phyloP scores from a whole-genome alignment of 2,113 vertebrate species.

The Candoia aspera region DNA sequence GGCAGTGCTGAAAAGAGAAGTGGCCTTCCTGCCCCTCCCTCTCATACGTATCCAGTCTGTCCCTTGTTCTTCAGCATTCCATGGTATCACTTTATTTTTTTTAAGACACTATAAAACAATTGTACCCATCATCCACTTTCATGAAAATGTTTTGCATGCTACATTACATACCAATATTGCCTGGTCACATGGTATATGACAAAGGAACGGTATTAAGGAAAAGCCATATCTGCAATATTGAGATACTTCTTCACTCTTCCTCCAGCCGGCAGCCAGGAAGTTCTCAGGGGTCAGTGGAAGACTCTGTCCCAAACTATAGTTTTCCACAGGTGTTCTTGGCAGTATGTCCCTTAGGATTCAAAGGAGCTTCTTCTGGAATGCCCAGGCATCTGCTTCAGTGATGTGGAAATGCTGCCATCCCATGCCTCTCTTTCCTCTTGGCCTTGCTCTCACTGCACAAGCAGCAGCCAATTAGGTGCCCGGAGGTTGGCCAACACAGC shows the following conservation, averaged over 20 bases:
- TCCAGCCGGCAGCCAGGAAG: not conserved
- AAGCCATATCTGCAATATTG: not conserved
- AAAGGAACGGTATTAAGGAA: not conserved
- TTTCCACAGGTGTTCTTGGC: not conserved
- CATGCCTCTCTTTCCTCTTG: no score
- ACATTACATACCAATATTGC: not conserved
- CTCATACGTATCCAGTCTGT: conserved; percentile 40
- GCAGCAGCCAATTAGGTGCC: not conserved
- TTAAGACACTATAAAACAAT: no score
- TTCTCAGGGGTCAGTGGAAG: not conserved
- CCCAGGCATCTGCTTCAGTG: not conserved
- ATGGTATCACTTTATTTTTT: no score
- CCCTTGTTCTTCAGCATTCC: conserved; percentile 47
- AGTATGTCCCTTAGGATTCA: not conserved
- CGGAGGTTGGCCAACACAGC: not conserved
- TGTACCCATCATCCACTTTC: not conserved
- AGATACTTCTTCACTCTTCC: not conserved
- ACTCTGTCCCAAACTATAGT: not conserved
- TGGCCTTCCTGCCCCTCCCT: not conserved
- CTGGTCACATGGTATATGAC: not conserved
- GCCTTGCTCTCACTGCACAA: not conserved
- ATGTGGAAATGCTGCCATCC: not conserved
- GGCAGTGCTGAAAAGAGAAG: conserved; percentile 56
- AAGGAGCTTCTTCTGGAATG: not conserved
- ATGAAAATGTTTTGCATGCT: not conserved